Conservation (phyloP, 2,888 invertebrate genomes). For the Drosophila robusta region DNA sequence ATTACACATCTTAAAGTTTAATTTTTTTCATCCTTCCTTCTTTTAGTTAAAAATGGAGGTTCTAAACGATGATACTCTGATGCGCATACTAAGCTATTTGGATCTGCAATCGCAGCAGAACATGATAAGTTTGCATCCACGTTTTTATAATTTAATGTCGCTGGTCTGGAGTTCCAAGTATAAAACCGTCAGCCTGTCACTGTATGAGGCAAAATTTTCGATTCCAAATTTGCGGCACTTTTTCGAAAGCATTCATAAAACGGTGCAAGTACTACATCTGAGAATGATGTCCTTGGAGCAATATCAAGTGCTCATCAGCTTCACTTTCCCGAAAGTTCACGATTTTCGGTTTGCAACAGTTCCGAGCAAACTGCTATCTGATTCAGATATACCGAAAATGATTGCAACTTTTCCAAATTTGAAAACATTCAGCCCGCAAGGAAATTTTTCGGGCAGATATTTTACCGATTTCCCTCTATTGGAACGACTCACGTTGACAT, state of each 20-base stretch:
- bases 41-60: conserved; percentile 38
- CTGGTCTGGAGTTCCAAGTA: conserved; percentile 48
- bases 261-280: conserved; percentile 33
- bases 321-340: conserved; percentile 41
- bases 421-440: conserved; percentile 61
- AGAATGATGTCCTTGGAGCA: conserved; percentile 32
- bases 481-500: conserved; percentile 54
- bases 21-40: background rate
- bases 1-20: background rate
- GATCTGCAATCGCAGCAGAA: conserved; percentile 45
- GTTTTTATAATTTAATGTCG: conserved; percentile 53
- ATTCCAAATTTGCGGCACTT: conserved; percentile 30
- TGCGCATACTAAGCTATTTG: conserved; percentile 45
- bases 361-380: conserved; percentile 24
- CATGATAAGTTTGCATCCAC: conserved; percentile 36
- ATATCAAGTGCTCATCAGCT: conserved; percentile 24
- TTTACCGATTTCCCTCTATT: conserved; percentile 38
- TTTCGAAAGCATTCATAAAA: conserved; percentile 32
- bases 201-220: conserved; percentile 37
- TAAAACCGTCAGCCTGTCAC: conserved; percentile 29
- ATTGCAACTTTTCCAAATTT: conserved; percentile 55
- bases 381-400: conserved; percentile 43
- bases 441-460: conserved; percentile 48
- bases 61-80: conserved; percentile 49
- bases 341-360: conserved; percentile 61